Conservation (phyloP, 2,888 invertebrate genomes). For the Polyommatus icarus region DNA sequence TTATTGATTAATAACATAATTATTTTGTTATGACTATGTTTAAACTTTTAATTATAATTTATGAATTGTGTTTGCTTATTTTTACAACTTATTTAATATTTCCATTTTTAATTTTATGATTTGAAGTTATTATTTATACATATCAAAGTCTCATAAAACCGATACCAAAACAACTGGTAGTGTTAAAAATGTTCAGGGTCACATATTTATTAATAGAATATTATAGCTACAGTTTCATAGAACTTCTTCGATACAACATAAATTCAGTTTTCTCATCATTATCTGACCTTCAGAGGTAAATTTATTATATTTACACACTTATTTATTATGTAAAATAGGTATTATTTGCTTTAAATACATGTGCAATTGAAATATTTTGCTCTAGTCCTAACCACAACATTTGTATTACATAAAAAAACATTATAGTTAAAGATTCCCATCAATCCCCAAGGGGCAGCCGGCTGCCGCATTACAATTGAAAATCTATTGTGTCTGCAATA, state of each 20-base stretch:
- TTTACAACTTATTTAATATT: not conserved
- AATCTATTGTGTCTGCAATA: too few species aligned
- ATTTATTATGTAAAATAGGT: not conserved
- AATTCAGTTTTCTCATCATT: constrained; percentile 8
- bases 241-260: not conserved
- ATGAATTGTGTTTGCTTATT: not conserved
- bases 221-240: constrained; percentile 1
- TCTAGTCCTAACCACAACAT: not conserved
- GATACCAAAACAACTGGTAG: not conserved
- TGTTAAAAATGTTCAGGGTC: constrained; percentile 12
- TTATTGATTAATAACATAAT: not conserved
- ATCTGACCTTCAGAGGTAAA: constrained; percentile 12
- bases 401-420: not conserved
- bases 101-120: not conserved
- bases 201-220: constrained; percentile 18
- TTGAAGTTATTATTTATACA: not conserved
- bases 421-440: too few species aligned
- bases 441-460: too few species aligned
- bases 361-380: not conserved
- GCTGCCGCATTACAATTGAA: too few species aligned
- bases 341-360: not conserved
- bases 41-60: not conserved
- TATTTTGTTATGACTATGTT: not conserved
- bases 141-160: not conserved
- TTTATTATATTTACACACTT: not conserved